Base-by-base conservation (phyloP, 1,140 invertebrate species). In the Diachasma alloeum region DNA sequence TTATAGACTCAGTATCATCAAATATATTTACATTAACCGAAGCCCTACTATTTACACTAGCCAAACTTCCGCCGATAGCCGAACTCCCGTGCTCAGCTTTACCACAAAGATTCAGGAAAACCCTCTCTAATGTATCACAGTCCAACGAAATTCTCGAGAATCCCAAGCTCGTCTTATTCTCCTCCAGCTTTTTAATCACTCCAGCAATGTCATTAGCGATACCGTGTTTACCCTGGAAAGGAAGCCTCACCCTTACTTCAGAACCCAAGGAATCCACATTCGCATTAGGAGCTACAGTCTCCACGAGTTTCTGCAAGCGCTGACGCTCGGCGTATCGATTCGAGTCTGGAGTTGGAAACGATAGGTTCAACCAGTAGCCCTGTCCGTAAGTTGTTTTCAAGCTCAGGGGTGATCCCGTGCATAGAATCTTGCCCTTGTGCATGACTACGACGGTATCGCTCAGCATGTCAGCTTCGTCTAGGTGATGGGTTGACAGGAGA, bases 361-460 rank as follows among this genome's bases (percentile, higher is more conserved):
- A 90, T 1, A 91, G 88, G 4, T 91, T 92, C 17, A 95, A 86
- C 74, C 92, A 94, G 87, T 96, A 97, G 0, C 95, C 95, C 74
- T 92, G 91, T 39, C 95, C 95, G 83, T 95, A 94, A 81, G 94
- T 93, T 77, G 91, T 92, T 83, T 95, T 95, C 46, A 96, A 87
- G 75, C 93, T 93, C 76, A 95, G 92, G 1, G 93, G 92, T 0
- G 93, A 93, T 0, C 94, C 94, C 0, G 88, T 89, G 79, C 86
- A 93, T 46, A 87, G 75, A 19, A 87, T 85, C 78, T 83, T 87
- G 80, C 93, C 93, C 88, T 92, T 91, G 72, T 93, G 91, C 92
- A 94, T 92, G 19, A 93, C 91, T 3, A 93, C 90, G 3, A 93
- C 90, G 8, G 91, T 91, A 79, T 94, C 93, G 76, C 93, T 93